Evolutionary conservation across 2,888 invertebrate species (phyloP).

Genomic region (Mycalesis mineus): DNA sequence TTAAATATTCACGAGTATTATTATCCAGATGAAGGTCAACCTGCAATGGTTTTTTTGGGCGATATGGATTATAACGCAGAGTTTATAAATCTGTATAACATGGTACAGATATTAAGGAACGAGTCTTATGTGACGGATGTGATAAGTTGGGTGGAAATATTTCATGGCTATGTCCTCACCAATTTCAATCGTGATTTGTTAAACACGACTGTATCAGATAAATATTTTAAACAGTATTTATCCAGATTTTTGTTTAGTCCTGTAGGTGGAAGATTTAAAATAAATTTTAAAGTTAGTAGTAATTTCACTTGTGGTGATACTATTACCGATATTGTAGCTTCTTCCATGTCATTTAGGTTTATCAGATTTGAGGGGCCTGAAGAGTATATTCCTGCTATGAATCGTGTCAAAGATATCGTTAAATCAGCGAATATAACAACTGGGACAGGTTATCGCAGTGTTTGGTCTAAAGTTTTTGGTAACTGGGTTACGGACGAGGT

Average conservation of each 20-base stretch:
- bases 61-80: constrained; percentile 81
- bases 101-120: constrained; percentile 73
- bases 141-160: constrained; percentile 82
- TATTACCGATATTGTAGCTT: constrained; percentile 77
- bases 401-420: constrained; percentile 77
- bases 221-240: constrained; percentile 79
- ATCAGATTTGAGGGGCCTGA: constrained; percentile 78
- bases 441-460: constrained; percentile 80
- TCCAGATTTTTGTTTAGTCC: constrained; percentile 85
- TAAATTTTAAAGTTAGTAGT: constrained; percentile 81
- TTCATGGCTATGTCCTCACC: constrained; percentile 78
- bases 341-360: constrained; percentile 82
- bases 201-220: constrained; percentile 68
- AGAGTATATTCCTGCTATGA: constrained; percentile 86
- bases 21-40: constrained; percentile 82
- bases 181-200: constrained; percentile 72
- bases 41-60: constrained; percentile 82
- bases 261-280: constrained; percentile 82
- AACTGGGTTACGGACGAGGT: constrained; percentile 89
- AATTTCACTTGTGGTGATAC: constrained; percentile 80
- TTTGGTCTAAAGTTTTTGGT: constrained; percentile 85
- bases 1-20: constrained; percentile 72
- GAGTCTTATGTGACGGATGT: constrained; percentile 76
- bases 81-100: constrained; percentile 75
- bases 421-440: constrained; percentile 77